Evolutionary conservation across 2,888 invertebrate genomes (phyloP), one percentile per base, ranked within the genome.

Genomic region (Acronicta psi): DNA sequence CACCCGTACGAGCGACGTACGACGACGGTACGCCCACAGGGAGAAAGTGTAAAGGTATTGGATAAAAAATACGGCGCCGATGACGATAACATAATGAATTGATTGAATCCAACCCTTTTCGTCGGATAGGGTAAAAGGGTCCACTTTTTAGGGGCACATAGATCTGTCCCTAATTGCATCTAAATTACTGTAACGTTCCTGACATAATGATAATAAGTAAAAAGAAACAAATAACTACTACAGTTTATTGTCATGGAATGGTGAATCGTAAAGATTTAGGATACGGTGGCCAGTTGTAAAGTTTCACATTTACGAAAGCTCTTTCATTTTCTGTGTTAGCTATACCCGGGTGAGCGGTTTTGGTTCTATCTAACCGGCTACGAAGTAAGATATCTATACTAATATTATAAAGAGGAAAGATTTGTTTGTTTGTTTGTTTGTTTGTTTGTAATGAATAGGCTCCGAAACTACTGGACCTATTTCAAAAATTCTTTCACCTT

Each of bases 91-190:
- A 45, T 45, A 34, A 17, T 29, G 50, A 46, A 31, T 59, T 45
- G 25, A 64, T 65, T 20, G 44, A 59, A 34, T 45, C 23, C n/a
- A 13, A 47, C 31, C 40, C 29, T 58, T 44, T 13, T 17, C 41
- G 37, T 9, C 20, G 43, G 14, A 18, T 9, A 17, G 14, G 16
- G n/a, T 49, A 9, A 41, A 42, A 38, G 38, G 54, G 49, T 38
- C 43, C 20, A 18, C 44, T n/a, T 52, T 38, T 44, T 51, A 43
- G 38, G 44, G 36, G 40, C 14, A 36, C 14, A 41, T 41, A 17
- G 18, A 23, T 11, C 14, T n/a, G 18, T 11, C 20, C 44, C 9
- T 38, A 16, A 41, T 36, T 40, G 8, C n/a, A n/a, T 42, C 14
- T 4, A 14, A 20, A 46, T 14, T 8, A 25, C 37, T 23, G 16